A percentile compares a stretch with the other conserved stretches of the same genome.
Evolutionary conservation across 1,140 invertebrate species (phyloP).

Genomic region (Pogonus chalceus): DNA sequence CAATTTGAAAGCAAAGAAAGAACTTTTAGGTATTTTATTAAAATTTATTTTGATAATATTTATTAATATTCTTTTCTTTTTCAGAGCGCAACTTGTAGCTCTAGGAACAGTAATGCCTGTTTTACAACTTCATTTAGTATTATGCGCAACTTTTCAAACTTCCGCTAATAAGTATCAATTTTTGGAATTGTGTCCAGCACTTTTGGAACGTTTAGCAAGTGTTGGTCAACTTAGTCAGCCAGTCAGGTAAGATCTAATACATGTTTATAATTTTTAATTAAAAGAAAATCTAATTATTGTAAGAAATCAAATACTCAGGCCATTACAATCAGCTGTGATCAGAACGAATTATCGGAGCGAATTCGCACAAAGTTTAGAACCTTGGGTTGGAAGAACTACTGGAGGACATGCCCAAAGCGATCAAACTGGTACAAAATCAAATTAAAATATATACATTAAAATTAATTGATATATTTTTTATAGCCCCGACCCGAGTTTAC

Average conservation of each 20-base stretch:
- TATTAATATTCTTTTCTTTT: neutral
- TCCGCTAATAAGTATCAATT: constrained; percentile 62
- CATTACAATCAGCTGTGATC: constrained; percentile 45
- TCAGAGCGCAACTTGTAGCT: constrained; percentile 22
- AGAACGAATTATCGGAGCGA: constrained; percentile 54
- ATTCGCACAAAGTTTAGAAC: constrained; percentile 51
- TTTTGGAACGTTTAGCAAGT: constrained; percentile 51
- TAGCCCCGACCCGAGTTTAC: constrained; percentile 25
- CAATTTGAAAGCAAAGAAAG: constrained; percentile 59
- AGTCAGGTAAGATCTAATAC: constrained; percentile 39
- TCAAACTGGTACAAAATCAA: neutral
- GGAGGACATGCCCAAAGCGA: neutral
- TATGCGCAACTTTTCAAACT: constrained; percentile 56
- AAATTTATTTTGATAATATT: neutral
- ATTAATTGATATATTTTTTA: neutral
- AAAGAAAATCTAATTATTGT: neutral
- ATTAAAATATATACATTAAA: neutral
- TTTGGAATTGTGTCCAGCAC: constrained; percentile 53
- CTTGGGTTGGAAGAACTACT: constrained; percentile 41
- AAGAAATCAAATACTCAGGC: constrained; percentile 30
- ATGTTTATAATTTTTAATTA: constrained; percentile 8
- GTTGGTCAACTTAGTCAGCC: constrained; percentile 58
- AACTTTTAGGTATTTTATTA: constrained; percentile 12
- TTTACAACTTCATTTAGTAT: constrained; percentile 52
- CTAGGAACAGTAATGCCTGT: constrained; percentile 51